A percentile compares a stretch with the other conserved stretches of the same genome.
Evolutionary conservation across 2,888 invertebrate genomes (phyloP).

Genomic region (Disparrhopalites patrizii): DNA sequence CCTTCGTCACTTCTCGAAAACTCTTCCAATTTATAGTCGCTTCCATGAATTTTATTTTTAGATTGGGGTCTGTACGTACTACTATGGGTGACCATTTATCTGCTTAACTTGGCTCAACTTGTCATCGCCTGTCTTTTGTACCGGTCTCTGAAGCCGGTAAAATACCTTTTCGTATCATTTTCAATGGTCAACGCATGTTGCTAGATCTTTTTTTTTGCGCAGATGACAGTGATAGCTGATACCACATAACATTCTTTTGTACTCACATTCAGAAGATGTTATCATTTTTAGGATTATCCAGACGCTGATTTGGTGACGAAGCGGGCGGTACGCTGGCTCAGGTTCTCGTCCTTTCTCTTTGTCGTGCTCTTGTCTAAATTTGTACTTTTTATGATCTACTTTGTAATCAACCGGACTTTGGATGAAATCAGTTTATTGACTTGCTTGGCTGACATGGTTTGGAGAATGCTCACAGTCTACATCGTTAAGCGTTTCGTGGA

Average conservation of each 20-base stretch:
- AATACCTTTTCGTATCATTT: not conserved
- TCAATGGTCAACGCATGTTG: too few species aligned
- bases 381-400: constrained; percentile 5
- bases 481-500: constrained; percentile 21
- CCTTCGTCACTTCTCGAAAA: too few species aligned
- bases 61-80: constrained; percentile 16
- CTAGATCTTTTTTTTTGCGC: too few species aligned
- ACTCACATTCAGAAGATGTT: too few species aligned
- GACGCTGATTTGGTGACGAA: not conserved
- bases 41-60: not conserved
- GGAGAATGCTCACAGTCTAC: constrained; percentile 14
- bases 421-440: constrained; percentile 1
- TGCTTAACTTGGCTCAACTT: constrained; percentile 9
- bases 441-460: constrained; percentile 16
- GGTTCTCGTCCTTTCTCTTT: constrained; percentile 11
- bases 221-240: too few species aligned
- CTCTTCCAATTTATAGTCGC: too few species aligned
- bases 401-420: not conserved
- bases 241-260: too few species aligned
- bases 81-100: constrained; percentile 6
- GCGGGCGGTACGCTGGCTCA: constrained; percentile 7
- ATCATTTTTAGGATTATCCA: constrained; percentile 6
- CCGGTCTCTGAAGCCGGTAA: constrained; percentile 11
- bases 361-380: constrained; percentile 6
- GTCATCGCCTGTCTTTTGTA: constrained; percentile 8